These are phyloP conservation scores for Vultur gryphus DNA, from an alignment of 2,797 vertebrate species.

Conservation along the genomic window DNA sequence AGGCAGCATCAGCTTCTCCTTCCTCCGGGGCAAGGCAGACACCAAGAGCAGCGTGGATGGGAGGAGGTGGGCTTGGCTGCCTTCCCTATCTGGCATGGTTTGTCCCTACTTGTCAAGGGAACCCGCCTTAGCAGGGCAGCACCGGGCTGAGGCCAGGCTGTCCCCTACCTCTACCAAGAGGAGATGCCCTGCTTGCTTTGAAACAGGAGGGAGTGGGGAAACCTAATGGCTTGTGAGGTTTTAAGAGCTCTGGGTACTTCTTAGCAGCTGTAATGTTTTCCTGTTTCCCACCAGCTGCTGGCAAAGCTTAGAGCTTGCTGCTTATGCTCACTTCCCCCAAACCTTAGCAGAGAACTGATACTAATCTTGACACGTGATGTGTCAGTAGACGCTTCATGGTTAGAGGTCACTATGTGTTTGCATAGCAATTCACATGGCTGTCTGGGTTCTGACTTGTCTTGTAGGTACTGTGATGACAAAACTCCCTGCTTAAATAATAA, in stretches of 20 bases:
- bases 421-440: background rate
- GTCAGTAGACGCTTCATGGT: background rate
- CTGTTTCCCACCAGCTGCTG: background rate
- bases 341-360: background rate
- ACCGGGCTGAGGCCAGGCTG: background rate
- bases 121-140: background rate
- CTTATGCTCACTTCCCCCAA: background rate
- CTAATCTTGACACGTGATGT: background rate
- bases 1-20: background rate
- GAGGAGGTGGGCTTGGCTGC: background rate
- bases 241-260: background rate
- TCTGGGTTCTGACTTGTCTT: background rate
- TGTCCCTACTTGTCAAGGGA: background rate
- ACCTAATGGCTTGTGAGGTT: background rate
- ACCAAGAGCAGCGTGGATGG: background rate
- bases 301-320: background rate
- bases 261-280: background rate
- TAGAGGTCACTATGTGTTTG: background rate
- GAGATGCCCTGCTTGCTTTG: background rate
- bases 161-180: background rate
- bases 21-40: background rate
- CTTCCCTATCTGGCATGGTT: background rate
- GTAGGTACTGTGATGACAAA: background rate
- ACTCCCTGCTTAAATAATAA: background rate
- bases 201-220: background rate